Base-by-base conservation (phyloP, 92 coral and sea anemone genomes). In the Virgularia gustaviana region DNA sequence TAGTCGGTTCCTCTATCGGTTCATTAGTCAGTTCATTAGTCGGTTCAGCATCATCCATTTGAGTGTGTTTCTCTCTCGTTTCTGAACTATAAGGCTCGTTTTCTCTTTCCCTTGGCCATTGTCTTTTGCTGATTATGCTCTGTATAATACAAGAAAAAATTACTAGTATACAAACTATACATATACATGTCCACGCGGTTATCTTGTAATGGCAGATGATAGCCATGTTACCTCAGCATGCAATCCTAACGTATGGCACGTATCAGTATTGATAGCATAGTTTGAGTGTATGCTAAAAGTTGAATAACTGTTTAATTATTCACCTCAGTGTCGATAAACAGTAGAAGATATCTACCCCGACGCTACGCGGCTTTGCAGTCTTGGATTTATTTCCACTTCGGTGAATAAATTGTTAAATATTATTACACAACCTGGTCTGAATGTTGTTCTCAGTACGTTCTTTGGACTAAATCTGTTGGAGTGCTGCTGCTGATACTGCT, bases 381-480 rank as follows among this genome's bases (percentile, higher is more conserved):
- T n/a, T n/a, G n/a, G n/a, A 51, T 51, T 51, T 51, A 6, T 51
- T 51, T 5, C 57, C 24, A 5, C 57, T 51, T 5, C 18, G 6
- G 57, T 51, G 6, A 51, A n/a, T n/a, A 51, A 51, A 51, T 6
- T 51, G 6, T 51, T 7, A 51, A 51, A 16, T 6, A n/a, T 34
- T 23, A 29, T 23, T n/a, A n/a, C n/a, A n/a, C n/a, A 53, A 53
- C 60, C 60, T 53, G 60, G 60, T 53, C 60, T 53, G 60, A 53
- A 16, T 53, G 60, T 53, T 53, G 60, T 53, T 34, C 3, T n/a
- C n/a, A n/a, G n/a, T n/a, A n/a, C n/a, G n/a, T n/a, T n/a, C n/a
- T n/a, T n/a, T n/a, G n/a, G n/a, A n/a, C 30, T 23, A 53, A 11
- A 22, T 10, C 23, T 53, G 60, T 10, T 11, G 13, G 2, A 3